Evolutionary conservation across 2,113 vertebrate genomes (phyloP).

Genomic region (Typhlomys cinereus): DNA sequence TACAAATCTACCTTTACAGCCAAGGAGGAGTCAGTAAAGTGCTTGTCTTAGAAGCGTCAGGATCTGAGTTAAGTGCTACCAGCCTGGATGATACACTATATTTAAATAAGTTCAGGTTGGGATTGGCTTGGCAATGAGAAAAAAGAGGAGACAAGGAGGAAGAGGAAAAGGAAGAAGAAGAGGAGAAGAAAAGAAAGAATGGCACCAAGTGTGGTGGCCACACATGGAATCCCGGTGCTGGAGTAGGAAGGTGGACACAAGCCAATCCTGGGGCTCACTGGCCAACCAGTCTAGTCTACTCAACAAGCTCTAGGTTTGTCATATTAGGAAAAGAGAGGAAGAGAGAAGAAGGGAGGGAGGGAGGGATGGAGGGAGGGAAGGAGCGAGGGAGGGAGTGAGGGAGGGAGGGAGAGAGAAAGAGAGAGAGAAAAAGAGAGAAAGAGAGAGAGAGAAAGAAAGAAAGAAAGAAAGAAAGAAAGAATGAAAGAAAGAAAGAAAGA

Average conservation of each 20-base stretch:
- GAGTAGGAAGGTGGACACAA: neutral
- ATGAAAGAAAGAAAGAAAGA: neutral
- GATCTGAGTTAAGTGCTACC: too few relatives aligned
- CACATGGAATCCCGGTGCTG: neutral
- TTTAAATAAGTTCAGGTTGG: neutral
- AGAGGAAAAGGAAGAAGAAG: too few relatives aligned
- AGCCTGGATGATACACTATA: too few relatives aligned
- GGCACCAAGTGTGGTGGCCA: too few relatives aligned
- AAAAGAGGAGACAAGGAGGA: neutral
- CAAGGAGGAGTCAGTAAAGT: too few relatives aligned
- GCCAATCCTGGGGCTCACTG: neutral
- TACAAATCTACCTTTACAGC: too few relatives aligned
- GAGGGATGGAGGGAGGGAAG: neutral
- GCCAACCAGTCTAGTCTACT: neutral
- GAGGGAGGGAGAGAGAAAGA: neutral
- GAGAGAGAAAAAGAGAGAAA: too few relatives aligned
- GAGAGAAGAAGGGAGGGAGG: neutral
- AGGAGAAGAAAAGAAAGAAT: neutral
- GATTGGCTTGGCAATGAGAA: neutral
- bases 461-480: neutral
- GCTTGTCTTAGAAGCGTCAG: too few relatives aligned
- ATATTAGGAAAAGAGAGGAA: too few relatives aligned
- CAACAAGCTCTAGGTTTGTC: neutral
- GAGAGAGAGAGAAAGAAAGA: neutral
- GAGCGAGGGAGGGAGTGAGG: neutral